These are phyloP conservation scores for Nesogale talazaci DNA, from an alignment of 2,113 vertebrate species.

Conservation along the genomic window DNA sequence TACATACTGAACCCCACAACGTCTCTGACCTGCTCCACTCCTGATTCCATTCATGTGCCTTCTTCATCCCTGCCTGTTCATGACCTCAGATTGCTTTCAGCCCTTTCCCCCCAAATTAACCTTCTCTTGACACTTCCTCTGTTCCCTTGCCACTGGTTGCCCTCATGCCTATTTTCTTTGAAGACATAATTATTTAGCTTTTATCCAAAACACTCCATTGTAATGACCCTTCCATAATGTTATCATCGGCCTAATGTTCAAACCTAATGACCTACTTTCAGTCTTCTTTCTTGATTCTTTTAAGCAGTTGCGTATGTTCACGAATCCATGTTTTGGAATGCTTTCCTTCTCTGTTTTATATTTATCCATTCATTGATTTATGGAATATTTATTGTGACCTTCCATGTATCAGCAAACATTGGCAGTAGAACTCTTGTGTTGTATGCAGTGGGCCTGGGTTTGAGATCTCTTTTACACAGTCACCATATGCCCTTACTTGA, in stretches of 20 bases:
- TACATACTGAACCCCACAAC: background rate
- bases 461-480: background rate
- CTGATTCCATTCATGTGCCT: background rate
- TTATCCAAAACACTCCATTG: constrained; percentile 48
- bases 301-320: constrained; percentile 22
- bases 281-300: constrained; percentile 48
- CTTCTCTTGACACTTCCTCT: constrained; percentile 5
- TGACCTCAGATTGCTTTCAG: constrained; percentile 1
- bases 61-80: background rate
- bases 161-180: constrained; percentile 37
- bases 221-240: constrained; percentile 70
- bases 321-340: constrained; percentile 10
- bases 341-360: background rate
- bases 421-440: background rate
- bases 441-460: background rate
- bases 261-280: constrained; percentile 69
- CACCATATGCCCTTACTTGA: background rate
- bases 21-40: background rate
- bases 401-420: background rate
- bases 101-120: background rate
- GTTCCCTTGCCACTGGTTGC: background rate
- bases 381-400: background rate
- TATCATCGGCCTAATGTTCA: constrained; percentile 66
- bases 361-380: constrained; percentile 14
- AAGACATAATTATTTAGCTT: constrained; percentile 51